phyloP scores from a whole-genome alignment of 2,113 vertebrate species.

The Protomyctophum bolini region DNA sequence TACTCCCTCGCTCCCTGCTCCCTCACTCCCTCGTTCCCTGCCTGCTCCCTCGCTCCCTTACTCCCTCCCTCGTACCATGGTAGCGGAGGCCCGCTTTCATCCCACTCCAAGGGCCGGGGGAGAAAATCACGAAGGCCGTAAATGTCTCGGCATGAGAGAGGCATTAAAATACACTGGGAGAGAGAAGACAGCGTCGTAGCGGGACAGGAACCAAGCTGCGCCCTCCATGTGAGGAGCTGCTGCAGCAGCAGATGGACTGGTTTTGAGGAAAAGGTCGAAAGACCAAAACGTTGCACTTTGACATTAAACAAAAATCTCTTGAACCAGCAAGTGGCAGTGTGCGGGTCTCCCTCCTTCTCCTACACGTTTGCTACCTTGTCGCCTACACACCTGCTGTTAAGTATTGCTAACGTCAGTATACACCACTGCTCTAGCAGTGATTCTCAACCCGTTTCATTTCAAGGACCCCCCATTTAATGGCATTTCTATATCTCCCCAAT shows the following conservation, averaged over 20 bases:
- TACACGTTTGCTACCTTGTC: too few species aligned
- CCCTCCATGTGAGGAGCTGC: background rate
- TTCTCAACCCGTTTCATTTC: too few species aligned
- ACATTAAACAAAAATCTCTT: too few species aligned
- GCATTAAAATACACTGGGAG: slow-evolving; percentile 57
- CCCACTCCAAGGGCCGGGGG: slow-evolving; percentile 57
- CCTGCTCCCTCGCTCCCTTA: slow-evolving; percentile 49
- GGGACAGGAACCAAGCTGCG: background rate
- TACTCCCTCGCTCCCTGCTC: slow-evolving; percentile 12
- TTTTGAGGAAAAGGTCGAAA: too few species aligned
- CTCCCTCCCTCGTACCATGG: slow-evolving; percentile 35
- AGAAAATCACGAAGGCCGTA: slow-evolving; percentile 66
- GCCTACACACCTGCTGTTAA: too few species aligned
- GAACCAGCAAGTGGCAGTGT: too few species aligned
- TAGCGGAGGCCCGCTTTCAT: slow-evolving; percentile 65
- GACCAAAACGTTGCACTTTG: too few species aligned
- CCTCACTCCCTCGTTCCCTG: slow-evolving; percentile 39
- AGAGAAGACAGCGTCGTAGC: slow-evolving; percentile 24
- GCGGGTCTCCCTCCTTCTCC: too few species aligned
- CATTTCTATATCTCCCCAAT: too few species aligned
- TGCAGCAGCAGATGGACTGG: background rate
- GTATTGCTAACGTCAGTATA: too few species aligned
- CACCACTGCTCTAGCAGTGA: too few species aligned
- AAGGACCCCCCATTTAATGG: too few species aligned
- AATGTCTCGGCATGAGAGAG: slow-evolving; percentile 67